Percentiles rank a stretch among this genome's conserved stretches.
Evolutionary conservation across 2,888 invertebrate species (phyloP).

Genomic region (Invenusta paracnida): DNA sequence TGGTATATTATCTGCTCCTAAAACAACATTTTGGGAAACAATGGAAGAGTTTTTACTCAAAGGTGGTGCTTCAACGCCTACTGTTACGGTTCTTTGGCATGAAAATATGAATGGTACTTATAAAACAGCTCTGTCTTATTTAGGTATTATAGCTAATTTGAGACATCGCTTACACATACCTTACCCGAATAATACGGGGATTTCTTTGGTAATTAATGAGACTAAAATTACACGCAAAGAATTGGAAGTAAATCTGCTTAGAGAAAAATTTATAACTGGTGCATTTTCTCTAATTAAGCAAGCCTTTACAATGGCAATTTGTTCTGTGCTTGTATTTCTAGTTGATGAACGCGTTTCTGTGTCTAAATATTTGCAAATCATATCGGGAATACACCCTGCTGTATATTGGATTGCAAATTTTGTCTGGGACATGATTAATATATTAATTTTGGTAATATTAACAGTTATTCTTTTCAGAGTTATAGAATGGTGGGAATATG

Average conservation of each 20-base stretch:
- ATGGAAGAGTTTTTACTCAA: not conserved
- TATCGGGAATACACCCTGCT: slow-evolving; percentile 36
- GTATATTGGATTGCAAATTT: slow-evolving; percentile 40
- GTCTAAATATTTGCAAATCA: slow-evolving; percentile 37
- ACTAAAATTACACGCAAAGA: not conserved
- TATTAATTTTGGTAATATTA: not conserved
- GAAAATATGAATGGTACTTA: not conserved
- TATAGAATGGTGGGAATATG: slow-evolving; percentile 8
- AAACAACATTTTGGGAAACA: not conserved
- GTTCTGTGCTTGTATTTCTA: slow-evolving; percentile 51
- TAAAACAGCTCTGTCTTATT: not conserved
- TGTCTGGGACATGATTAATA: slow-evolving; percentile 19
- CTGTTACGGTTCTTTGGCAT: not conserved
- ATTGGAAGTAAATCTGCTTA: not conserved
- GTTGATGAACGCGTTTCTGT: slow-evolving; percentile 50
- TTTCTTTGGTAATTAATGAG: not conserved
- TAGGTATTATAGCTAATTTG: not conserved
- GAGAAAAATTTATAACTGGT: not conserved
- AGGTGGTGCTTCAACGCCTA: not conserved
- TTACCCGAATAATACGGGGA: not conserved
- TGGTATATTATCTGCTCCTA: not conserved
- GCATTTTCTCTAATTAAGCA: not conserved
- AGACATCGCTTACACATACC: not conserved
- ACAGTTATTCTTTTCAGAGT: not conserved
- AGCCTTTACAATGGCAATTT: not conserved